These are phyloP conservation scores for Bombus sibiricus DNA, from an alignment of 1,140 invertebrate species.

Conservation along the genomic window DNA sequence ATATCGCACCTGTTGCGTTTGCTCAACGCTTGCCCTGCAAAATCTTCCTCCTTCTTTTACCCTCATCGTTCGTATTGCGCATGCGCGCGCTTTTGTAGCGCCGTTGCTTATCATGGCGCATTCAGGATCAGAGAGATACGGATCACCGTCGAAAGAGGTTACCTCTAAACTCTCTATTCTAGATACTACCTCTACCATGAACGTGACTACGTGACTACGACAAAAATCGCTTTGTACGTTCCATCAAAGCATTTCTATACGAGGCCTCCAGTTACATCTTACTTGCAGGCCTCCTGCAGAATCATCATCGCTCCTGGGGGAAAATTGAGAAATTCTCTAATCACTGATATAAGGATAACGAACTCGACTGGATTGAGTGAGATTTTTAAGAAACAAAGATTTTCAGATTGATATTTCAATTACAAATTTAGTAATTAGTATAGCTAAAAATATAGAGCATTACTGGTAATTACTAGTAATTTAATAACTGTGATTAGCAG, in stretches of 20 bases:
- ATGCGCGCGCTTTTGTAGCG: constrained; percentile 8
- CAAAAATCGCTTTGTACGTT: neutral
- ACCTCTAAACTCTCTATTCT: neutral
- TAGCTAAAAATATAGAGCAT: too few species aligned
- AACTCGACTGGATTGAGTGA: neutral
- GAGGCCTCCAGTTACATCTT: neutral
- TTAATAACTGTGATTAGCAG: neutral
- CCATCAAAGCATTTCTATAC: neutral
- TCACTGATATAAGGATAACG: neutral
- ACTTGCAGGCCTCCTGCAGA: neutral
- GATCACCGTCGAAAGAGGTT: neutral
- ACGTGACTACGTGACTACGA: neutral
- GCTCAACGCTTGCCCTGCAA: constrained; percentile 57
- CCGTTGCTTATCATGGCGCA: constrained; percentile 31
- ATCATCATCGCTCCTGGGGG: neutral
- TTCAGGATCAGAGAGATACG: constrained; percentile 22
- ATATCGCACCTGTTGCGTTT: constrained; percentile 67
- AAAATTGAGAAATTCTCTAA: neutral
- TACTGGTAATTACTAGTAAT: neutral
- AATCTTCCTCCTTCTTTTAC: constrained; percentile 43
- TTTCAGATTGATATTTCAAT: neutral
- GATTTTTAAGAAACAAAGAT: neutral
- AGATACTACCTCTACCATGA: neutral
- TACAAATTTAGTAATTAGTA: neutral
- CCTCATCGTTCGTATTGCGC: constrained; percentile 38